Conservation (phyloP, 2,113 vertebrate genomes). For the Jaculus jaculus region DNA sequence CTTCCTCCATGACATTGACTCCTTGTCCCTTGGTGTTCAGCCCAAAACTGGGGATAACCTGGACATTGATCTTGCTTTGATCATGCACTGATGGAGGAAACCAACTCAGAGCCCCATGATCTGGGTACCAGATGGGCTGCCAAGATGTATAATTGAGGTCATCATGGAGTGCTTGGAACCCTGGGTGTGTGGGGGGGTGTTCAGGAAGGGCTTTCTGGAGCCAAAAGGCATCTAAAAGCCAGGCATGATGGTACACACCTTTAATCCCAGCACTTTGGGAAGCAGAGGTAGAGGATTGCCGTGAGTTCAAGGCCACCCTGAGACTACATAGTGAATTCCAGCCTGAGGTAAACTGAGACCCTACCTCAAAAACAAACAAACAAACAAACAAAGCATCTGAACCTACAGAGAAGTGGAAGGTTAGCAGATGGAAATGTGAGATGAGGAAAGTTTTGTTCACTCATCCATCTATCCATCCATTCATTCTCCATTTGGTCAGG, state of each 20-base stretch:
- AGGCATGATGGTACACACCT: no score
- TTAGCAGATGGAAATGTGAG: background rate
- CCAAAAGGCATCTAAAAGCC: background rate
- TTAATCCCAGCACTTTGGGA: no score
- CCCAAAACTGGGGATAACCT: background rate
- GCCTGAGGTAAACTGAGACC: no score
- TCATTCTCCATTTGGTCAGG: background rate
- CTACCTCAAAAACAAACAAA: no score
- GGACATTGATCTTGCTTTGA: background rate
- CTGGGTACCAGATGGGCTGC: background rate
- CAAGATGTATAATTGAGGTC: background rate
- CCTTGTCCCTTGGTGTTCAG: background rate
- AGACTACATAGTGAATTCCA: no score
- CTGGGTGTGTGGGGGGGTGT: background rate
- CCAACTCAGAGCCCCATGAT: background rate
- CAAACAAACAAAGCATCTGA: background rate
- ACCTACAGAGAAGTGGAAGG: background rate
- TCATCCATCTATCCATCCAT: background rate
- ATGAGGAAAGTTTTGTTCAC: background rate
- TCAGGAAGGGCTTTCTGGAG: constrained; percentile 14
- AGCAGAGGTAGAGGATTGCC: no score
- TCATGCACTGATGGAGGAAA: background rate
- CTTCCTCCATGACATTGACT: background rate
- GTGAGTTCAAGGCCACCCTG: no score
- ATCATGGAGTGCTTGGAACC: background rate